These are phyloP conservation scores for Esperia sulphurella DNA, from an alignment of 2,888 invertebrate genomes.

Conservation along the genomic window DNA sequence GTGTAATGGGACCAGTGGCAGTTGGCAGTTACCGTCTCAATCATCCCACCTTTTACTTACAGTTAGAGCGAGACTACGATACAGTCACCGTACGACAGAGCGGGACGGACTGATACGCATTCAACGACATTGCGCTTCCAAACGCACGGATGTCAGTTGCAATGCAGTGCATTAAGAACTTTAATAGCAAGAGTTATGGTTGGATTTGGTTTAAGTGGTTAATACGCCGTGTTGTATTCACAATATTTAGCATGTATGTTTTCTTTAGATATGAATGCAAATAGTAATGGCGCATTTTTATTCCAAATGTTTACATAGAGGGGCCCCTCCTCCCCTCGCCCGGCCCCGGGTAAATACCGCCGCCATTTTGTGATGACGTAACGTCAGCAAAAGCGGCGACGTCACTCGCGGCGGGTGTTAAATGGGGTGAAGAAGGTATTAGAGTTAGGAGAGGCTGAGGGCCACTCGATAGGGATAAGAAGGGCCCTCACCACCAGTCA, in stretches of 20 bases:
- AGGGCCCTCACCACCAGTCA: too few relatives aligned
- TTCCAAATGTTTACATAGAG: slow-evolving; percentile 76
- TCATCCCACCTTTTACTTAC: slow-evolving; percentile 74
- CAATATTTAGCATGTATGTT: slow-evolving; percentile 77
- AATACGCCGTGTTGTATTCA: slow-evolving; percentile 39
- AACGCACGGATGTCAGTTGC: slow-evolving; percentile 37
- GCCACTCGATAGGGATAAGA: too few relatives aligned
- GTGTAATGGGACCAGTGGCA: slow-evolving; percentile 76
- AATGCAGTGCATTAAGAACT: slow-evolving; percentile 10
- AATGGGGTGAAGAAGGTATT: too few relatives aligned
- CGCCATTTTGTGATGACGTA: slow-evolving; percentile 67
- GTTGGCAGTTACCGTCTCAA: slow-evolving; percentile 77
- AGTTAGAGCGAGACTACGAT: slow-evolving; percentile 39
- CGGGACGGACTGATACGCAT: slow-evolving; percentile 46
- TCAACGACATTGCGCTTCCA: slow-evolving; percentile 56
- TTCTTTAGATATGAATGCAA: slow-evolving; percentile 79
- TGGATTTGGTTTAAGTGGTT: slow-evolving; percentile 13
- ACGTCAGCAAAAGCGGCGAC: slow-evolving; percentile 53
- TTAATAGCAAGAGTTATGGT: slow-evolving; percentile 19
- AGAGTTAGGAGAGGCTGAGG: neutral
- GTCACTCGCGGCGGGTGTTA: neutral
- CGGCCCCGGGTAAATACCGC: slow-evolving; percentile 15
- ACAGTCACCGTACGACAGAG: slow-evolving; percentile 20
- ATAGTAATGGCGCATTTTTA: slow-evolving; percentile 79
- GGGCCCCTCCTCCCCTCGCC: slow-evolving; percentile 37